A percentile compares a stretch with the other conserved stretches of the same genome.
These are phyloP conservation scores for Myiagra hebetior DNA, from an alignment of 2,113 vertebrate species.

Conservation along the genomic window DNA sequence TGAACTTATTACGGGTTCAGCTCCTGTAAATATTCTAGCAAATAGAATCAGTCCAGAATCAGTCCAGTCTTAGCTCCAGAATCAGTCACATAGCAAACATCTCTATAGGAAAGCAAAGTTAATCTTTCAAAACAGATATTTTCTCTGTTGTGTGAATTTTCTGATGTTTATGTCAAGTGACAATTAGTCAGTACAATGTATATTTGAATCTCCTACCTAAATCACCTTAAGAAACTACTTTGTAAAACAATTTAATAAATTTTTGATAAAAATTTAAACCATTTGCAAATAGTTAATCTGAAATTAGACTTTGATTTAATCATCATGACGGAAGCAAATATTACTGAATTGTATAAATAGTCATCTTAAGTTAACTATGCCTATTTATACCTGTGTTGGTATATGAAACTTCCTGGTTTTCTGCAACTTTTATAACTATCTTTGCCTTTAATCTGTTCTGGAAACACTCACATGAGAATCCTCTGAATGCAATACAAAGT, in stretches of 20 bases:
- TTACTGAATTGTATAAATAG: not conserved
- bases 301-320: not conserved
- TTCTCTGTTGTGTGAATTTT: not conserved
- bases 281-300: not conserved
- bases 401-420: not conserved
- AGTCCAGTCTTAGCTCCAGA: not conserved
- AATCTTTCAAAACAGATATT: not conserved
- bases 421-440: not conserved
- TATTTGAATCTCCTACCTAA: not conserved
- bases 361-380: not conserved
- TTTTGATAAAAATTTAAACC: not conserved
- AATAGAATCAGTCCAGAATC: not conserved
- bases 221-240: not conserved
- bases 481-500: not conserved
- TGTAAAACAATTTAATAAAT: not conserved
- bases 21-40: not conserved
- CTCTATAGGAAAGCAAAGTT: not conserved
- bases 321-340: not conserved
- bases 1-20: not conserved
- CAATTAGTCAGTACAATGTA: not conserved
- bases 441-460: not conserved
- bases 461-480: fast-evolving
- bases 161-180: not conserved
- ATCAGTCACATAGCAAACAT: not conserved
- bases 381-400: not conserved